Percentiles rank a stretch among this genome's conserved stretches.
These are phyloP conservation scores for Liposcelis brunnea DNA, from an alignment of 2,888 invertebrate genomes.

Conservation along the genomic window DNA sequence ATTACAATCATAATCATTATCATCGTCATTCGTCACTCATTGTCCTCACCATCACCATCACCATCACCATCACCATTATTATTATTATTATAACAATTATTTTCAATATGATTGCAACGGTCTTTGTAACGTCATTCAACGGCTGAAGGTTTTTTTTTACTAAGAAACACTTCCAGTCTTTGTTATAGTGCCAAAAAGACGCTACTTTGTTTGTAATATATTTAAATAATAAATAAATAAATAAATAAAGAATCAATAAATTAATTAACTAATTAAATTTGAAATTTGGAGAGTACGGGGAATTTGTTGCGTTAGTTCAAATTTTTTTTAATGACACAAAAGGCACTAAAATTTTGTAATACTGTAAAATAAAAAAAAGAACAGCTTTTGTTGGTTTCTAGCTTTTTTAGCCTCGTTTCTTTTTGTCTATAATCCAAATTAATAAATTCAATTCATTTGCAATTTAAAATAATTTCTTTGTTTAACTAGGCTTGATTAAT, in stretches of 20 bases:
- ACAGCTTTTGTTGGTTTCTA: no score
- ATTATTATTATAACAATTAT: not conserved
- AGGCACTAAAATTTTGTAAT: not conserved
- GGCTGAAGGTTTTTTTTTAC: constrained; percentile 4
- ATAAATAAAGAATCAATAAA: not conserved
- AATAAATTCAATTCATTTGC: no score
- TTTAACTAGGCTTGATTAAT: no score
- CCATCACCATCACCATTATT: no score
- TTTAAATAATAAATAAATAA: constrained; percentile 1
- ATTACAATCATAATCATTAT: no score
- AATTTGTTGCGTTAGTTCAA: not conserved
- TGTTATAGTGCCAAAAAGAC: constrained; percentile 9
- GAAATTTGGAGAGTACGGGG: not conserved
- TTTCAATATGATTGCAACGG: not conserved
- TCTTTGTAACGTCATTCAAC: constrained; percentile 7
- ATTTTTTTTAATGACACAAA: not conserved
- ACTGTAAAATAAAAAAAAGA: no score
- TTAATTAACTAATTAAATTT: no score
- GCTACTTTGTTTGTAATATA: constrained; percentile 10
- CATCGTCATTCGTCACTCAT: no score
- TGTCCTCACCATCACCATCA: no score
- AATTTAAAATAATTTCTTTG: no score
- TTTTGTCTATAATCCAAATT: no score
- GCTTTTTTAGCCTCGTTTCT: no score
- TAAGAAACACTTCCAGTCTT: constrained; percentile 7